Evolutionary conservation across 2,113 vertebrate species (phyloP), one percentile per base, ranked within the genome.

Genomic region (Hystrix cristata): DNA sequence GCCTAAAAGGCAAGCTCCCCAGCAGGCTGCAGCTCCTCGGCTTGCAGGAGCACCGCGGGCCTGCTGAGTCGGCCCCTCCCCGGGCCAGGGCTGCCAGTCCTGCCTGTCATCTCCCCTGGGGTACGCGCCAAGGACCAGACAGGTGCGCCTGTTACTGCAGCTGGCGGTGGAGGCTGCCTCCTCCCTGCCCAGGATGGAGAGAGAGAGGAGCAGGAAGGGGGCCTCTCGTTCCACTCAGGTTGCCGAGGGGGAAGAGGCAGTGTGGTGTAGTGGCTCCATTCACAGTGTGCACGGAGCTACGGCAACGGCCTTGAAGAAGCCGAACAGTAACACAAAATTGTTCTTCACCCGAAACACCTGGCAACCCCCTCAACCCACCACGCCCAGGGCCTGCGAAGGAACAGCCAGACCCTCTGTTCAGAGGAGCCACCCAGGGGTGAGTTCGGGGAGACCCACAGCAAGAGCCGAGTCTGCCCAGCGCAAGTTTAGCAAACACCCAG

Each of bases 231-330:
- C 72, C 60, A 78, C 15, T 3, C 0, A 18, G 8, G 29, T 15
- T 31, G 34, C 59, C 64, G 48, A 5, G 0, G 13, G 3, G 11
- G 25, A 25, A 64, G 23, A 65, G 3, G 69, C 34, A 8, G 46
- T 23, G 46, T 8, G 5, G 71, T 1, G 38, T 7, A n/a, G 48
- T 43, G 60, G 72, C 46, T 76, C 57, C 29, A 59, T n/a, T 69
- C 0, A 1, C 1, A 65, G 13, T 2, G 3, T 38, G 67, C 19
- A 1, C 0, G 13, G 0, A 34, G 34, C 81, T 59, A 23, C 6
- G 8, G 48, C 59, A 48, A 29, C 7, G 60, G 62, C 34, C 69
- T 55, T 9, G 38, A 55, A 76, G 64, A 83, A 64, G 48, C 72
- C 18, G 31, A 74, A 64, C 29, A 71, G 19, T 5, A 21, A 86